Evolutionary conservation across 2,888 invertebrate genomes (phyloP).

Genomic region (Nomada ferruginata): DNA sequence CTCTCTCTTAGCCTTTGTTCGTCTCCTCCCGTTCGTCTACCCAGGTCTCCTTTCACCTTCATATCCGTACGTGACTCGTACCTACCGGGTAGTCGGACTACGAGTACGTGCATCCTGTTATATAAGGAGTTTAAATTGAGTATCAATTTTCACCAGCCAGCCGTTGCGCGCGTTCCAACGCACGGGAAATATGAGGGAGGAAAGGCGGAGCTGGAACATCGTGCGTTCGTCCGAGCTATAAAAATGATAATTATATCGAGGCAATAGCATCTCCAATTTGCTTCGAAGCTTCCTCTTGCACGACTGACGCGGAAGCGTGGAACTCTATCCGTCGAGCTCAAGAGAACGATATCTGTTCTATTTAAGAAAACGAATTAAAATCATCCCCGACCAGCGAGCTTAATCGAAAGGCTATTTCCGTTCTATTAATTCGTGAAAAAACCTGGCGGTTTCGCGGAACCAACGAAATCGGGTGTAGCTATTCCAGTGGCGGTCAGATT

Average conservation of each 20-base stretch:
- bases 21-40: conserved; percentile 55
- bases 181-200: conserved; percentile 8
- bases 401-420: not conserved
- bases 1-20: conserved; percentile 19
- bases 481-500: conserved; percentile 9
- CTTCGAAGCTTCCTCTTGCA: not conserved
- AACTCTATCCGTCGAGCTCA: too few relatives aligned
- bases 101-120: conserved; percentile 74
- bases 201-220: not conserved
- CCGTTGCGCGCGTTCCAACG: conserved; percentile 41
- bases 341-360: too few relatives aligned
- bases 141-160: conserved; percentile 75
- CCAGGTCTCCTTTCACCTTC: conserved; percentile 68
- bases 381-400: too few relatives aligned
- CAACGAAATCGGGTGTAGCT: not conserved
- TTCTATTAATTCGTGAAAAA: not conserved
- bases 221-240: not conserved
- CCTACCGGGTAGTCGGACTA: conserved; percentile 58
- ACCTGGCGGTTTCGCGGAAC: not conserved
- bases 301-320: too few relatives aligned
- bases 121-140: conserved; percentile 72
- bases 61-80: conserved; percentile 67
- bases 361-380: too few relatives aligned
- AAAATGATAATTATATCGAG: conserved; percentile 3
- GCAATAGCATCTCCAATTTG: not conserved